Evolutionary conservation across 2,797 vertebrate genomes (phyloP).

Genomic region (Sphenopsis melanotis): DNA sequence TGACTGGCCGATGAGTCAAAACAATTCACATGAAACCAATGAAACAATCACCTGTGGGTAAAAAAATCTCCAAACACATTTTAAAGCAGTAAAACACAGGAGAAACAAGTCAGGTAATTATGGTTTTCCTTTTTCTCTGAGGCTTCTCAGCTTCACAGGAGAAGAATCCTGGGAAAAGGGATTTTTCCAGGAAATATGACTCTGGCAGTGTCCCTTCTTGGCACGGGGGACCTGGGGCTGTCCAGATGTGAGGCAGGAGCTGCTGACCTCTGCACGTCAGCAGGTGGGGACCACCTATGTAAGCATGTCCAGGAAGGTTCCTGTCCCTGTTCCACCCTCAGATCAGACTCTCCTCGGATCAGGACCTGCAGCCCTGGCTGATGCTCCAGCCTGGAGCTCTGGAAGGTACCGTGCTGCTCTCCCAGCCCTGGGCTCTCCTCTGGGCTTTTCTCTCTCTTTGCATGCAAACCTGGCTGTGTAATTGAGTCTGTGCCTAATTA

Average conservation of each 20-base stretch:
- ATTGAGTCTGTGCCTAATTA: neutral
- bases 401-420: neutral
- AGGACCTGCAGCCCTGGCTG: accelerated
- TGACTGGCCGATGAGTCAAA: no score
- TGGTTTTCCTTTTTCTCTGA: no score
- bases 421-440: neutral
- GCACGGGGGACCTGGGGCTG: neutral
- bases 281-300: slow-evolving; percentile 8
- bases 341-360: neutral
- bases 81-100: no score
- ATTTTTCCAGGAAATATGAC: no score
- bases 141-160: no score
- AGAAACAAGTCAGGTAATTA: no score
- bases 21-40: no score
- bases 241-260: neutral
- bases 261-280: neutral
- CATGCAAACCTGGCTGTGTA: accelerated
- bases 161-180: no score
- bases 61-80: no score
- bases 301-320: slow-evolving; percentile 39
- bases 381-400: neutral
- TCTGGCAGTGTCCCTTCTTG: neutral
- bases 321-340: neutral
- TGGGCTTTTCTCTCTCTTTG: neutral
- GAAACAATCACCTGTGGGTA: no score